These are phyloP conservation scores for Acronicta aceris DNA, from an alignment of 2,888 invertebrate genomes.

Conservation along the genomic window DNA sequence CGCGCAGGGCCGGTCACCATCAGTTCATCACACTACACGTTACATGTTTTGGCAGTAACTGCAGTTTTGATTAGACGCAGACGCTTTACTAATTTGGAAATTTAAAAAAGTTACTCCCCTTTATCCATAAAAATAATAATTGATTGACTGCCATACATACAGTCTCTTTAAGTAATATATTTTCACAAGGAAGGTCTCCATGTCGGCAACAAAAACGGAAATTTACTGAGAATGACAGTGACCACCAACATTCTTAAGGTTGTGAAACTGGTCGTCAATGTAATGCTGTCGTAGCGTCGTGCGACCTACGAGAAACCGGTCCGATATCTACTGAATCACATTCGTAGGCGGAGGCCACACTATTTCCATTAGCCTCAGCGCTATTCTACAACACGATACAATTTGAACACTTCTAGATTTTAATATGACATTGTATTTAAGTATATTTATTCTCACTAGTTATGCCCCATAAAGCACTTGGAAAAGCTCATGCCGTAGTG, in stretches of 20 bases:
- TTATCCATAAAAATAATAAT: too few relatives aligned
- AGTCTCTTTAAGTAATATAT: too few relatives aligned
- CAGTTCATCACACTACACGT: neutral
- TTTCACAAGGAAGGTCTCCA: too few relatives aligned
- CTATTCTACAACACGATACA: conserved; percentile 9
- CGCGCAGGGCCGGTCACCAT: neutral
- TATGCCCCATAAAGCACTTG: too few relatives aligned
- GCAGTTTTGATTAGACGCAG: too few relatives aligned
- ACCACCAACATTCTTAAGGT: conserved; percentile 2
- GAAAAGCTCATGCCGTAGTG: neutral
- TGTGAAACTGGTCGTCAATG: conserved; percentile 3
- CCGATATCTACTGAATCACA: conserved; percentile 4
- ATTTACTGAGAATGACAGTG: neutral
- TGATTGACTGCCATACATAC: too few relatives aligned
- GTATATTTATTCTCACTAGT: too few relatives aligned
- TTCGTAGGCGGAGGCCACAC: conserved; percentile 23
- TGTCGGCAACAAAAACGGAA: neutral
- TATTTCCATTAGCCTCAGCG: neutral
- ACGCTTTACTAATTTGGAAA: too few relatives aligned
- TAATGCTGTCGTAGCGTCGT: neutral
- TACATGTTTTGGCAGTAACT: neutral
- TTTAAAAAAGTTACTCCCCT: too few relatives aligned
- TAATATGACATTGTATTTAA: too few relatives aligned
- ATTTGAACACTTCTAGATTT: conserved; percentile 4
- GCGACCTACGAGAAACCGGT: conserved; percentile 29